Evolutionary conservation across 1,140 invertebrate genomes (phyloP), one percentile per base, ranked within the genome.

Genomic region (Lepidurus arcticus): DNA sequence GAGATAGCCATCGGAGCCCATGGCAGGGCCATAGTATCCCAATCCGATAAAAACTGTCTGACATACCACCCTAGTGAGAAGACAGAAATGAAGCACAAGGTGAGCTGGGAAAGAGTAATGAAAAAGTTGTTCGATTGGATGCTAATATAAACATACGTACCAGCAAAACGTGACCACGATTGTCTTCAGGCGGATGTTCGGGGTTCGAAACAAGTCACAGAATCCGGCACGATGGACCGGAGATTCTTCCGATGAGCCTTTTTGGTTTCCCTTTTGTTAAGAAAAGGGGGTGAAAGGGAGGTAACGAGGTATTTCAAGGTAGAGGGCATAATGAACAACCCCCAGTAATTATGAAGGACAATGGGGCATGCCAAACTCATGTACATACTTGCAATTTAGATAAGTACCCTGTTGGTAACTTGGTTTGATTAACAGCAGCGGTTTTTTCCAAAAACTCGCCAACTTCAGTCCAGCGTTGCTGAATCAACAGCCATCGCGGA

Each of bases 401-500:
- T 44, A 81, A 21, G 26, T 65, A 77, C 4, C 79, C 74, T 44
- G 75, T 65, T n/a, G 80, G 74, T 13, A 83, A 47, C 21, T 78
- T 42, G 21, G 76, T 78, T 8, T 78, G 78, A 74, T 85, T 85
- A 13, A 84, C 78, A 44, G 80, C 78, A 6, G 84, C 82, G 16
- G 85, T 80, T 73, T 73, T 81, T 34, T 78, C 16, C 79, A 85
- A 79, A 44, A 82, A 80, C 26, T 80, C 65, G 7, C 53, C 53
- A 4, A 82, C 83, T 45, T 80, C 77, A 7, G 80, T 78, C 11
- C 45, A 42, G 21, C 80, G 45, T 1, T 81, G 81, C 44, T 80
- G 76, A 1, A 82, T 79, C 6, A 85, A 53, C 16, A 85, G 78
- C 84, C 84, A 84, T 2, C 84, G 82, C 0, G 82, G 75, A 11